These are phyloP conservation scores for Sesia bembeciformis DNA, from an alignment of 2,888 invertebrate genomes.

Conservation along the genomic window DNA sequence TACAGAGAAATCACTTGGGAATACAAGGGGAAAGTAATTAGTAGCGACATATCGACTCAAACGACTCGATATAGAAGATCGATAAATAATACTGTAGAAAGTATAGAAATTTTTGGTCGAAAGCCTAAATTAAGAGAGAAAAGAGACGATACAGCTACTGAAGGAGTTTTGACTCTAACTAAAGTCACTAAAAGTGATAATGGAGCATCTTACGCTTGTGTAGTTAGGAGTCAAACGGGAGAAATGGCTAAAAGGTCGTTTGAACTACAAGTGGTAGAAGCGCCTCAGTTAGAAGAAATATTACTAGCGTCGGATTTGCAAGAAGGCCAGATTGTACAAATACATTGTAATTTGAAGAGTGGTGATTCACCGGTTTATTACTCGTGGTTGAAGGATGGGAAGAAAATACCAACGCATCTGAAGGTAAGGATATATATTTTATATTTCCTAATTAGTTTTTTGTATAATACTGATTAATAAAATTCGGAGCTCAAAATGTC, in stretches of 20 bases:
- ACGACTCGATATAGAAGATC: constrained; percentile 48
- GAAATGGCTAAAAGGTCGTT: constrained; percentile 83
- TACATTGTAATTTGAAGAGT: constrained; percentile 85
- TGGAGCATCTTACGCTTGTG: constrained; percentile 85
- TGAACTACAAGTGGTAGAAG: constrained; percentile 81
- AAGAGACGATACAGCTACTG: constrained; percentile 39
- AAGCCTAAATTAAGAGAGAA: constrained; percentile 65
- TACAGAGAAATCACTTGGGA: constrained; percentile 68
- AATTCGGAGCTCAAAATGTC: too few relatives aligned
- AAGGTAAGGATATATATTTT: constrained; percentile 61
- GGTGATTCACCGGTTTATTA: constrained; percentile 82
- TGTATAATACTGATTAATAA: too few relatives aligned
- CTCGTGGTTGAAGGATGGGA: constrained; percentile 80
- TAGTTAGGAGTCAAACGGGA: constrained; percentile 82
- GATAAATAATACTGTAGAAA: constrained; percentile 34
- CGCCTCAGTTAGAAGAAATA: constrained; percentile 89
- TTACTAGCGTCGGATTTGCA: constrained; percentile 85
- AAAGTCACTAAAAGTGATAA: constrained; percentile 78
- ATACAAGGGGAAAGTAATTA: constrained; percentile 60
- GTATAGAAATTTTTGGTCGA: constrained; percentile 60
- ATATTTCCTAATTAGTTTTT: not conserved
- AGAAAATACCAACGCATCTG: constrained; percentile 76
- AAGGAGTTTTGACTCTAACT: constrained; percentile 75
- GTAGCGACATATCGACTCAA: constrained; percentile 32
- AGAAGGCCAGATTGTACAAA: constrained; percentile 88